A percentile compares a stretch with the other conserved stretches of the same genome.
These are phyloP conservation scores for Ammospiza caudacuta DNA, from an alignment of 2,113 vertebrate genomes.

Conservation along the genomic window DNA sequence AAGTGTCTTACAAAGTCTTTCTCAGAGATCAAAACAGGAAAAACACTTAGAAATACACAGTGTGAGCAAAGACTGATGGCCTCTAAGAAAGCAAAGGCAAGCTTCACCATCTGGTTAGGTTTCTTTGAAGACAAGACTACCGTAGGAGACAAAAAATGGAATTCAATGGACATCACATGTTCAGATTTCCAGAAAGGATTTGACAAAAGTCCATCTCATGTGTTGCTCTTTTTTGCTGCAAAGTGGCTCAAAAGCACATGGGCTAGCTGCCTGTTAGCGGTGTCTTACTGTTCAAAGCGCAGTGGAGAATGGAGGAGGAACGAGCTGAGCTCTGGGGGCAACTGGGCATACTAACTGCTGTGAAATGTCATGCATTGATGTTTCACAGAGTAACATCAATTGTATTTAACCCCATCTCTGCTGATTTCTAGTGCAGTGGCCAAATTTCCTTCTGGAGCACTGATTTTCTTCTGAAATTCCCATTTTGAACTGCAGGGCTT, in stretches of 20 bases:
- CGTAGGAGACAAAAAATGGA: conserved; percentile 38
- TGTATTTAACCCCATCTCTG: conserved; percentile 14
- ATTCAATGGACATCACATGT: conserved; percentile 45
- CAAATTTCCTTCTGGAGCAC: neutral
- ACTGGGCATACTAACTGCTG: conserved; percentile 41
- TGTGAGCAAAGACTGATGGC: conserved; percentile 43
- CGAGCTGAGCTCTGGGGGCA: conserved; percentile 30
- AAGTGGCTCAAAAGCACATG: conserved; percentile 48
- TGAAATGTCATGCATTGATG: conserved; percentile 48
- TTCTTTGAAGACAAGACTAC: conserved; percentile 54
- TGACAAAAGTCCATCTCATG: conserved; percentile 48
- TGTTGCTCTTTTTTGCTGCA: conserved; percentile 43
- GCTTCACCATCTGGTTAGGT: conserved; percentile 29
- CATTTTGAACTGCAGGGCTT: neutral
- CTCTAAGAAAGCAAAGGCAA: conserved; percentile 45
- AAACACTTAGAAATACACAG: conserved; percentile 65
- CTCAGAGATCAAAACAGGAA: conserved; percentile 52
- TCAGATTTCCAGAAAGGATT: conserved; percentile 46
- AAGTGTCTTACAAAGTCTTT: conserved; percentile 48
- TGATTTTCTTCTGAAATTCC: neutral
- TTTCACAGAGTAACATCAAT: conserved; percentile 10
- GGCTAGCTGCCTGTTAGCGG: conserved; percentile 33
- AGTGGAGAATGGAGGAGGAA: conserved; percentile 58
- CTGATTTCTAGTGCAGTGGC: neutral
- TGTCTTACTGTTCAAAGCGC: conserved; percentile 53